Conservation (phyloP, 2,888 invertebrate species). For the Caenorhabditis becei region DNA sequence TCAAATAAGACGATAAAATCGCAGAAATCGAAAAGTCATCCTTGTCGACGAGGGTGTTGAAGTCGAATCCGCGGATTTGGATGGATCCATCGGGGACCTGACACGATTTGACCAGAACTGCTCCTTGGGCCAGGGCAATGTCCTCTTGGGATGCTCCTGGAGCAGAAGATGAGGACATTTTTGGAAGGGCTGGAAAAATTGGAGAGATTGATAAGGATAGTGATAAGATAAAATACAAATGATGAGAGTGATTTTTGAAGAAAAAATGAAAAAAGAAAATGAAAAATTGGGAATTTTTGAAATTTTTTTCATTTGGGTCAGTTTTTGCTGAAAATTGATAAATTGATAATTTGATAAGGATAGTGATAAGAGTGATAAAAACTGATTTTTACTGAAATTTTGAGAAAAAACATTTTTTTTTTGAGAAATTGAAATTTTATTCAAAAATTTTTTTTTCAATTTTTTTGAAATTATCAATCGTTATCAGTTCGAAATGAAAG, state of each 20-base stretch:
- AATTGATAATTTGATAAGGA: no score
- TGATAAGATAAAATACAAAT: not conserved
- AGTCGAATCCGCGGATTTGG: conserved; percentile 89
- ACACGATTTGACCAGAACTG: conserved; percentile 75
- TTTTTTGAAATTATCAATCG: no score
- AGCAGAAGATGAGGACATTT: conserved; percentile 1
- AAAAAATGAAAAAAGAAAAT: not conserved
- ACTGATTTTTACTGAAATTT: no score
- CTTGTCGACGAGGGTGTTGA: conserved; percentile 85
- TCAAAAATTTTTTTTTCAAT: no score
- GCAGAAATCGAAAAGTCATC: conserved; percentile 88
- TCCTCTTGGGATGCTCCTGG: conserved; percentile 59
- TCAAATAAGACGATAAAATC: conserved; percentile 88
- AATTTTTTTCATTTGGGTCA: no score
- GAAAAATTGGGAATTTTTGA: conserved; percentile 1
- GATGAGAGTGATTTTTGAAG: conserved; percentile 1
- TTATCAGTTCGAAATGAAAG: no score
- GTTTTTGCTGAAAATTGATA: no score
- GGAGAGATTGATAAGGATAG: not conserved
- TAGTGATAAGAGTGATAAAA: no score
- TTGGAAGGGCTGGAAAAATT: not conserved
- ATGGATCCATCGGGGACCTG: conserved; percentile 65
- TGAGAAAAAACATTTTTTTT: no score
- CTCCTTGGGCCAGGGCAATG: conserved; percentile 69
- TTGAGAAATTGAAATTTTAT: no score